Evolutionary conservation across 2,888 invertebrate species (phyloP).

Genomic region (Tanaodytes sp.): DNA sequence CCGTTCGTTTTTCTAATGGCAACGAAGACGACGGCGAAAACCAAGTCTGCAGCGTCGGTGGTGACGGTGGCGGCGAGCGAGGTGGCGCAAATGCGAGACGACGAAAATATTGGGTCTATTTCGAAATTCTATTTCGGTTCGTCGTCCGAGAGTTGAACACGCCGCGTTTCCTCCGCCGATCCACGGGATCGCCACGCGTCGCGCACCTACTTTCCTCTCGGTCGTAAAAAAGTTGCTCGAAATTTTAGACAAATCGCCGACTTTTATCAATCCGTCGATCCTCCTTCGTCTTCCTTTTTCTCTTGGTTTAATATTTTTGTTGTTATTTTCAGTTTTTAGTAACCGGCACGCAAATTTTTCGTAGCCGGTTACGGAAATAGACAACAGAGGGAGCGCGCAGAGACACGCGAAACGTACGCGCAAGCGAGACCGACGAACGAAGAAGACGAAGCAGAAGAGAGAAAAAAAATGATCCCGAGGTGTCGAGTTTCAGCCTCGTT

Average conservation of each 20-base stretch:
- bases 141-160: constrained; percentile 65
- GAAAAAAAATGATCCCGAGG: too few species aligned
- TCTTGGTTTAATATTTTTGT: too few species aligned
- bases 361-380: too few species aligned
- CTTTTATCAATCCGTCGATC: too few species aligned
- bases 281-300: background rate
- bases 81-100: constrained; percentile 72
- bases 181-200: constrained; percentile 49
- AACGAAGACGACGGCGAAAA: constrained; percentile 54
- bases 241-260: constrained; percentile 14
- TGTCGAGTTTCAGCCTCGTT: too few species aligned
- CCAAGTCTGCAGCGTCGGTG: constrained; percentile 47
- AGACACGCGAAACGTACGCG: too few species aligned
- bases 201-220: constrained; percentile 42
- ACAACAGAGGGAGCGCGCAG: too few species aligned
- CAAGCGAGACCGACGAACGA: too few species aligned
- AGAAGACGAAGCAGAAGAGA: too few species aligned
- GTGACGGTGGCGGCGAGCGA: constrained; percentile 60
- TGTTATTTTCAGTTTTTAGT: too few species aligned
- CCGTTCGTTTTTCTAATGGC: constrained; percentile 30
- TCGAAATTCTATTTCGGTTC: constrained; percentile 73
- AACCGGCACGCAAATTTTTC: too few species aligned
- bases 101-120: constrained; percentile 74
- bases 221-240: constrained; percentile 18
- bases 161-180: constrained; percentile 50